phyloP scores from a whole-genome alignment of 2,888 invertebrate genomes.

The Pseudoips prasinana region DNA sequence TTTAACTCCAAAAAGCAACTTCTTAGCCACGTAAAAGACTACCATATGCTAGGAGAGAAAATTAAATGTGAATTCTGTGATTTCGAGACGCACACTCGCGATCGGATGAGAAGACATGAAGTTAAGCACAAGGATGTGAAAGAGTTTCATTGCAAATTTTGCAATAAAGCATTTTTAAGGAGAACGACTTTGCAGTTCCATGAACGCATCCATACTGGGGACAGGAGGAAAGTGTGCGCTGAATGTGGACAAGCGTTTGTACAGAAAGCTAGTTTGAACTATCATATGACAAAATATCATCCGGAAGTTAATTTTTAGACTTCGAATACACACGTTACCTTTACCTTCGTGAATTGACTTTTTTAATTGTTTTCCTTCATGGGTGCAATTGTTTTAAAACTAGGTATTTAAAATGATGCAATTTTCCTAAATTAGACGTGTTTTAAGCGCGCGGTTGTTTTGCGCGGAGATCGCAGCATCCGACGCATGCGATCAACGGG shows the following conservation, averaged over 20 bases:
- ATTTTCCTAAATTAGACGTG: too few species aligned
- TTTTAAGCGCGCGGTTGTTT: too few species aligned
- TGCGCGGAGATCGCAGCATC: too few species aligned
- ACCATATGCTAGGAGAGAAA: conserved; percentile 64
- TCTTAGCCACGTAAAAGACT: conserved; percentile 55
- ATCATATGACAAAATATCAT: too few species aligned
- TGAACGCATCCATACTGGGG: conserved; percentile 8
- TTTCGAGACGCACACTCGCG: conserved; percentile 55
- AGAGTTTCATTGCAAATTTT: conserved; percentile 66
- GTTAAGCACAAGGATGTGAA: conserved; percentile 64
- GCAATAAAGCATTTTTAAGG: conserved; percentile 67
- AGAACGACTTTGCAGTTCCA: conserved; percentile 39
- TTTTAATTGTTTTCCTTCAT: too few species aligned
- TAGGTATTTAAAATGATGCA: too few species aligned
- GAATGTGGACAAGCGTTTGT: conserved; percentile 6
- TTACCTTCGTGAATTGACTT: too few species aligned
- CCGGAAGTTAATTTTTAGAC: too few species aligned
- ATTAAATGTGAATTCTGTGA: conserved; percentile 59
- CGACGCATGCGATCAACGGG: too few species aligned
- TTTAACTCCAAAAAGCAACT: conserved; percentile 58
- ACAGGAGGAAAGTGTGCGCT: conserved; percentile 4
- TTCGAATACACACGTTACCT: too few species aligned
- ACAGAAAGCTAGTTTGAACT: conserved; percentile 40
- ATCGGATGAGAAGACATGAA: conserved; percentile 57
- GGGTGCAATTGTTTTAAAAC: too few species aligned